Percentiles rank a stretch among this genome's conserved stretches.
Evolutionary conservation across 2,888 invertebrate species (phyloP).

Genomic region (Ophioninae sp.): DNA sequence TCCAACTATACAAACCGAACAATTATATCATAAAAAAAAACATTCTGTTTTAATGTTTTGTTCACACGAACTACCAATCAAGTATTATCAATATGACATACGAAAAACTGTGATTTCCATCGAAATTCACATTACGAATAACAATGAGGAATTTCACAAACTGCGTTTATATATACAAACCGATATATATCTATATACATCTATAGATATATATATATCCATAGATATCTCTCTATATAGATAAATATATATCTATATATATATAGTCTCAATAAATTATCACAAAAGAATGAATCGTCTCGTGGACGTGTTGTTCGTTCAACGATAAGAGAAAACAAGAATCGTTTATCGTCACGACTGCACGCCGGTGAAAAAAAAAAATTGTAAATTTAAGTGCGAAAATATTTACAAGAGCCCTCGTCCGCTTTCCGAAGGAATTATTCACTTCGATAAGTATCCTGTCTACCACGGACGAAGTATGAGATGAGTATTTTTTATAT

Average conservation of each 20-base stretch:
- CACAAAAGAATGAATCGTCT: constrained; percentile 54
- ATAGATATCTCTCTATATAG: too few species aligned
- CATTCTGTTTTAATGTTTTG: constrained; percentile 17
- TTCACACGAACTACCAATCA: constrained; percentile 59
- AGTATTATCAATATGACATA: constrained; percentile 66
- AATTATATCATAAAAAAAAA: constrained; percentile 33
- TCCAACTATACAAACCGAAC: neutral
- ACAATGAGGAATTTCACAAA: constrained; percentile 47
- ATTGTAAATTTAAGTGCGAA: neutral
- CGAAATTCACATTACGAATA: constrained; percentile 43
- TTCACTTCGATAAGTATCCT: neutral
- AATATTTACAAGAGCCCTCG: constrained; percentile 53
- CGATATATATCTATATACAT: neutral
- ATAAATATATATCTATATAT: neutral
- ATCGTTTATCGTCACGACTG: too few species aligned
- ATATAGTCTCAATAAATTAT: constrained; percentile 61
- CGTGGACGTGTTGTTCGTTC: constrained; percentile 12
- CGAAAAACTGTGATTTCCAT: constrained; percentile 60
- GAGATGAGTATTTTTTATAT: constrained; percentile 19
- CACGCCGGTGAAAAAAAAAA: neutral
- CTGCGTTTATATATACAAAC: neutral
- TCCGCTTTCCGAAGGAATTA: neutral
- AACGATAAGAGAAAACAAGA: neutral
- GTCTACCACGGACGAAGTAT: neutral
- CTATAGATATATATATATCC: neutral